These are phyloP conservation scores for Ciconia boyciana DNA, from an alignment of 2,113 vertebrate species.

Conservation along the genomic window DNA sequence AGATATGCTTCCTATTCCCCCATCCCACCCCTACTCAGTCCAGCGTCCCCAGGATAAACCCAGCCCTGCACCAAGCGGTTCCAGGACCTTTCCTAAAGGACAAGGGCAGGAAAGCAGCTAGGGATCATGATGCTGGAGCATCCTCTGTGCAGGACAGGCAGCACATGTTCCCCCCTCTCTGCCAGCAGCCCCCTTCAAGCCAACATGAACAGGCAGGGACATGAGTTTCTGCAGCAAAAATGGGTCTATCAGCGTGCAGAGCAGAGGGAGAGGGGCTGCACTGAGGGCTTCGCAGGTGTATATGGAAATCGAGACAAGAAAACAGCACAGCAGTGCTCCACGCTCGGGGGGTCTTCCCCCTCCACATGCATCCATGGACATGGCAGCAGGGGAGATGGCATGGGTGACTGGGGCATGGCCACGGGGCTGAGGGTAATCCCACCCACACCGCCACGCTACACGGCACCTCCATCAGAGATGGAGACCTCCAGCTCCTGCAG, in stretches of 20 bases:
- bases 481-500: neutral
- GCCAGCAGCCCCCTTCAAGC: neutral
- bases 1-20: neutral
- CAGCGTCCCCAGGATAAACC: neutral
- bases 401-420: neutral
- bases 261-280: neutral
- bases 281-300: neutral
- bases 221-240: neutral
- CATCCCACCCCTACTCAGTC: neutral
- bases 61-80: fast-evolving
- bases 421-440: neutral
- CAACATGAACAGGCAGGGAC: fast-evolving
- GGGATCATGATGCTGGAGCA: neutral
- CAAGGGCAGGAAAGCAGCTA: neutral
- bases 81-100: neutral
- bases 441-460: neutral
- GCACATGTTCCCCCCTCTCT: fast-evolving
- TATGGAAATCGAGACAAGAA: neutral
- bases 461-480: neutral
- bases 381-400: fast-evolving
- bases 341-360: neutral
- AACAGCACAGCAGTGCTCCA: neutral
- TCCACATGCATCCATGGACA: neutral
- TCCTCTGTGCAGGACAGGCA: fast-evolving
- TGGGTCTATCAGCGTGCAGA: neutral